Conservation (phyloP, 35 echinoderm and acorn worm genomes). For the Chiridota heheva region DNA sequence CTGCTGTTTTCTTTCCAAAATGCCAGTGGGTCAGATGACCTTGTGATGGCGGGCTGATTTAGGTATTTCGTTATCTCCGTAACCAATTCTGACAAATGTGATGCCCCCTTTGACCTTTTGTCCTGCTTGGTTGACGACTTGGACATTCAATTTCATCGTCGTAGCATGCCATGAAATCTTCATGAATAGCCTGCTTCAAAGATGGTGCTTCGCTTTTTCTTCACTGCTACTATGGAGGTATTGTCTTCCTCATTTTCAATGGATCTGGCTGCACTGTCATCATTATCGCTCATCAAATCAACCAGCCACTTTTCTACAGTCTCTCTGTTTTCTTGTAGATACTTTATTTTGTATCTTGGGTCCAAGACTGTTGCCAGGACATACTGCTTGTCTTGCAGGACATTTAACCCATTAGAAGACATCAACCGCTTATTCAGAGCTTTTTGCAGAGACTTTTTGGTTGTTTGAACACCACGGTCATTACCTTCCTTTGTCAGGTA, state of each 20-base stretch:
- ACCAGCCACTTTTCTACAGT: too few species aligned
- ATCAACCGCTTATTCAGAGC: not conserved
- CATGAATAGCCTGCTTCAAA: too few species aligned
- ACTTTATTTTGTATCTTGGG: not conserved
- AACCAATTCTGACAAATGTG: not conserved
- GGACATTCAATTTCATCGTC: not conserved
- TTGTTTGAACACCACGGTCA: conserved; percentile 10
- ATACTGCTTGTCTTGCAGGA: not conserved
- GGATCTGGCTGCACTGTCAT: too few species aligned
- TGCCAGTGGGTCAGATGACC: not conserved
- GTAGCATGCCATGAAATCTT: not conserved
- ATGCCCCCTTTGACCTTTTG: too few species aligned
- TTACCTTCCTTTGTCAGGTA: not conserved
- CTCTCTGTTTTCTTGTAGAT: too few species aligned
- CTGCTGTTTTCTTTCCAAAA: not conserved
- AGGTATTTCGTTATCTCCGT: not conserved
- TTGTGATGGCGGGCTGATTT: not conserved
- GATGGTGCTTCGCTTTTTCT: not conserved
- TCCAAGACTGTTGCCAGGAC: not conserved
- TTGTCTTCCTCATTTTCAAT: too few species aligned
- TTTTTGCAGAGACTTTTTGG: not conserved
- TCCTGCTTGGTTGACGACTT: too few species aligned
- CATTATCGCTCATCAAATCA: too few species aligned
- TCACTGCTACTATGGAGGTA: not conserved
- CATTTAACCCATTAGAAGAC: not conserved